A percentile compares a stretch with the other conserved stretches of the same genome.
Evolutionary conservation across 2,797 vertebrate species (phyloP).

Genomic region (Sebastes alutus): DNA sequence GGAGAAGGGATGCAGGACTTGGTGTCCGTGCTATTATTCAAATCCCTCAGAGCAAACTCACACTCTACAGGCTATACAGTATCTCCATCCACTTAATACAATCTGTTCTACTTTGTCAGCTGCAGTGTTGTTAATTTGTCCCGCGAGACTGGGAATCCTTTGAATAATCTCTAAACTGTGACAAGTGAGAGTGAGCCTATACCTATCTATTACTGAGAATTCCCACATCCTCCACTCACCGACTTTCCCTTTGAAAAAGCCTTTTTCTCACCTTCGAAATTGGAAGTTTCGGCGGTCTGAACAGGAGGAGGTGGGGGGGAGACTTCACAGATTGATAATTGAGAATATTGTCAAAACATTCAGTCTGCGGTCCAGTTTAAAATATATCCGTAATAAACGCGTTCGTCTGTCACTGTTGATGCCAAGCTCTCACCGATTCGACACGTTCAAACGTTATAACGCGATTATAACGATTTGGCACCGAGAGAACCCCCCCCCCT

Average conservation of each 20-base stretch:
- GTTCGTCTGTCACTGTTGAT: fast-evolving
- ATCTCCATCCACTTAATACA: not conserved
- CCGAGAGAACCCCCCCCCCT: slow-evolving; percentile 40
- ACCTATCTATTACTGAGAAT: slow-evolving; percentile 14
- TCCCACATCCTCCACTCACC: slow-evolving; percentile 5
- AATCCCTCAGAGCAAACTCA: not conserved
- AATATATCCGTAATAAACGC: not conserved
- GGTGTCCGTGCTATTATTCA: not conserved
- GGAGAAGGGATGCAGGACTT: not conserved
- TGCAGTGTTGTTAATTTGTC: slow-evolving; percentile 10
- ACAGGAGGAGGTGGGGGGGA: slow-evolving; percentile 41
- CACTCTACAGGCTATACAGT: not conserved
- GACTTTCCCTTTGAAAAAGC: slow-evolving; percentile 40
- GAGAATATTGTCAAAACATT: not conserved
- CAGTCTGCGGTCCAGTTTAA: fast-evolving
- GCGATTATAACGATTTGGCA: fast-evolving
- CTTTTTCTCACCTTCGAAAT: slow-evolving; percentile 55
- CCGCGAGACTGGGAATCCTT: not conserved
- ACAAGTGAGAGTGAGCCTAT: not conserved
- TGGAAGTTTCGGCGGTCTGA: slow-evolving; percentile 50
- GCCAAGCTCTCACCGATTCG: fast-evolving
- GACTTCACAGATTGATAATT: not conserved
- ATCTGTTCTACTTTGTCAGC: not conserved
- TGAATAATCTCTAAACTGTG: slow-evolving; percentile 8
- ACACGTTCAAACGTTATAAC: not conserved